Base-by-base conservation (phyloP, 2,113 vertebrate species). In the Oceanodroma tethys region DNA sequence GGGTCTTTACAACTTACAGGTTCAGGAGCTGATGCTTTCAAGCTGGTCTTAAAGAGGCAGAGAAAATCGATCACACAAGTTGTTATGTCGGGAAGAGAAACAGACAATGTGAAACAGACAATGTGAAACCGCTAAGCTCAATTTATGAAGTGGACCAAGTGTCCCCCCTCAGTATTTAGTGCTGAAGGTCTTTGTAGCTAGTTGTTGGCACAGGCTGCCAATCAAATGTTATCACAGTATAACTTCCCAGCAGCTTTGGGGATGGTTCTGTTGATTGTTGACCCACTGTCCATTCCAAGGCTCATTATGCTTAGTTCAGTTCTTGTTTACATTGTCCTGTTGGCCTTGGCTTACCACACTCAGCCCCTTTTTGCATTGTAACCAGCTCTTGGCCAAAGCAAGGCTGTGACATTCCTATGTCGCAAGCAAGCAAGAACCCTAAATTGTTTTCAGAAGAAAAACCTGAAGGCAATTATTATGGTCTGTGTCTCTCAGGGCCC, bases 101-200 rank as follows among this genome's bases (percentile, higher is more conserved):
- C 40, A 34, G n/a, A 43, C 1, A 21, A 12, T 48, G 13, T 72
- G 53, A 81, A 76, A 59, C 25, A 34, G n/a, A 43, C 1, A 21
- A 12, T 48, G 13, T 72, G 53, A 81, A 76, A 59, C 25, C 7
- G 2, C 38, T 48, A 23, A 71, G 5, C 18, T 19, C 38, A 55
- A 7, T 63, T 30, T 62, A 40, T 20, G 15, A 84, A 81, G 38
- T 23, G 36, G 19, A 66, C 23, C 11, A 56, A 66, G 19, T 19
- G 34, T 20, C 9, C 10, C 19, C 14, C 0, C 0, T 48, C 52
- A 76, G 0, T 23, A 18, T 76, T 58, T 66, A 2, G 6, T 50
- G 25, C 20, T 48, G 47, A 67, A 73, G n/a, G 19, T 72, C n/a
- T 76, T 78, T 72, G 43, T 53, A 80, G 25, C 19, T 73, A 55